These are phyloP conservation scores for Drosophila anceps DNA, from an alignment of 2,888 invertebrate species.

Conservation along the genomic window DNA sequence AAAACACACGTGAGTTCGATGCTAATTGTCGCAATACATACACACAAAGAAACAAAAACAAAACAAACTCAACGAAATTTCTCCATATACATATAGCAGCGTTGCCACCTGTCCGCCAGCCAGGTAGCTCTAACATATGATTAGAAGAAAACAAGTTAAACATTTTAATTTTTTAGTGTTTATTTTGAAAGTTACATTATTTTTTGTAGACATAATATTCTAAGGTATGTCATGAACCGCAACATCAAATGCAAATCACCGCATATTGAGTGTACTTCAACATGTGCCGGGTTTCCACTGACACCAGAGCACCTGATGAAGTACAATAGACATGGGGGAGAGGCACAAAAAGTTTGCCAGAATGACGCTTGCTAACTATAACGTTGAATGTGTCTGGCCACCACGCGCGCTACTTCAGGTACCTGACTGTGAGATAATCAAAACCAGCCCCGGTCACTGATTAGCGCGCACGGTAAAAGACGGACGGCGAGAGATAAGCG, in stretches of 20 bases:
- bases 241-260: constrained; percentile 84
- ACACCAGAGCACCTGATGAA: constrained; percentile 99
- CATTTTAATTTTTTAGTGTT: constrained; percentile 9
- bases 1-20: neutral
- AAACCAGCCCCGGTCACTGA: constrained; percentile 93
- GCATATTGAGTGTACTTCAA: constrained; percentile 99
- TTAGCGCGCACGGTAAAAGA: constrained; percentile 92
- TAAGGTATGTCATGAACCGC: neutral
- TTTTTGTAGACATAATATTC: constrained; percentile 1
- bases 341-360: constrained; percentile 80
- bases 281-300: constrained; percentile 96
- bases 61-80: neutral
- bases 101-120: constrained; percentile 18
- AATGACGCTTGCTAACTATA: constrained; percentile 8
- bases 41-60: neutral
- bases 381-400: constrained; percentile 83
- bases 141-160: neutral
- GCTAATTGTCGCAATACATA: neutral
- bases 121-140: neutral
- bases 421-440: constrained; percentile 92
- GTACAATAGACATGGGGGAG: constrained; percentile 99
- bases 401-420: constrained; percentile 99
- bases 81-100: neutral
- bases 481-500: constrained; percentile 29
- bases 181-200: constrained; percentile 20